Base-by-base conservation (phyloP, 2,797 vertebrate genomes). In the Potorous gilbertii region DNA sequence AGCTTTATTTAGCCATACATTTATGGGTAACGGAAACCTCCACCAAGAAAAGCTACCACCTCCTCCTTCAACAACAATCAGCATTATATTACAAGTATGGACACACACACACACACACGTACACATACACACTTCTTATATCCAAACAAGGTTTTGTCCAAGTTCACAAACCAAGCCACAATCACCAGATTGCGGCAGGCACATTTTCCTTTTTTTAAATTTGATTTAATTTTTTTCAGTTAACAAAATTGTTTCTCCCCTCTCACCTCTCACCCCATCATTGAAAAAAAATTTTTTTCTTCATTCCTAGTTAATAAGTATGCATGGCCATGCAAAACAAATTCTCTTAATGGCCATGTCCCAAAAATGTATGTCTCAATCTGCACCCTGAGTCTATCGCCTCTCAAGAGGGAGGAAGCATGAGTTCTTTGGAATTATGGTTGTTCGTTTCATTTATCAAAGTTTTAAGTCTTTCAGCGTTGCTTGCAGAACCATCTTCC, bases 1-100 rank as follows among this genome's bases (percentile, higher is more conserved):
- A 1, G 59, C 94, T 95, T 95, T 94, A 91, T 87, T 94, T 95
- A 96, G 94, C 50, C 90, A 59, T 24, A 5, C 92, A 96, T 95
- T 96, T 92, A 91, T 5, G 46, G 6, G 62, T n/a, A 92, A 96
- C 52, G 95, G 95, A 97, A 96, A 96, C 91, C 93, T 96, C 90
- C 62, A 95, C 89, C 24, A 50, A 95, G 94, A 93, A 95, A 89
- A 96, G 93, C 90, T 40, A 91, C 87, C 56, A 59, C 90, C 94
- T 81, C 95, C 91, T 95, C 74, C 93, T 55, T 13, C 91, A 46
- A 57, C 92, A 57, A 90, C 96, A 95, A 96, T 55, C 92, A 94
- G 93, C 95, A 95, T 94, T 74, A 40, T 57, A 93, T 92, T 90
- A 92, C 92, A 87, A 92, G 59, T 0, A 8, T 46, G 87, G 93